phyloP scores from a whole-genome alignment of 2,113 vertebrate genomes.

The Carollia perspicillata region DNA sequence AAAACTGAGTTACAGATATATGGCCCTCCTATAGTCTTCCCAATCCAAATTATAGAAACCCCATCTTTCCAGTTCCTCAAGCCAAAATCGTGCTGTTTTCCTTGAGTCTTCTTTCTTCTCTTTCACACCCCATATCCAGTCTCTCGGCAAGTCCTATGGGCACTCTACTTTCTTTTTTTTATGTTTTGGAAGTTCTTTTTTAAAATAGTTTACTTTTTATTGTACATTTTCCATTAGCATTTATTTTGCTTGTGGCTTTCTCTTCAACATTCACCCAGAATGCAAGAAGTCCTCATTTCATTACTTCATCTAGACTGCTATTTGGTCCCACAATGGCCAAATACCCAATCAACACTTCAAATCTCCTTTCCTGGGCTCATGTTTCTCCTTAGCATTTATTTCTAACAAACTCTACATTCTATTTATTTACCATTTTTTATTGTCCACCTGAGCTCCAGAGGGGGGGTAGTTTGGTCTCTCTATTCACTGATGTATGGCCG shows the following conservation, averaged over 20 bases:
- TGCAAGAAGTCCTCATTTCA: background rate
- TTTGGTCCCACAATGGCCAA: background rate
- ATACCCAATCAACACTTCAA: background rate
- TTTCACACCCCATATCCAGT: background rate
- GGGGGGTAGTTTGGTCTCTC: background rate
- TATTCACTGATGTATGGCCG: background rate
- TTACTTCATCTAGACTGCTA: background rate
- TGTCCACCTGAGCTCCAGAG: background rate
- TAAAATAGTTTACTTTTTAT: too few species aligned
- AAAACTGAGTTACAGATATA: background rate
- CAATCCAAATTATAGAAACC: background rate
- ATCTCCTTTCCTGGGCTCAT: background rate
- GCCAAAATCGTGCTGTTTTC: background rate
- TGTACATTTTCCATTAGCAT: too few species aligned
- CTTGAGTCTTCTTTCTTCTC: background rate
- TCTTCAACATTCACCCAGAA: background rate
- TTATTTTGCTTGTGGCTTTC: background rate
- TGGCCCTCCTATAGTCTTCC: background rate
- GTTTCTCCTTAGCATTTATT: slow-evolving; percentile 4
- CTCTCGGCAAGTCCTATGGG: background rate
- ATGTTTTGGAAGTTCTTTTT: too few species aligned
- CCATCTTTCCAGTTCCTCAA: background rate
- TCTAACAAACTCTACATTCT: background rate
- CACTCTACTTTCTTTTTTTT: background rate
- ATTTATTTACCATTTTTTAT: background rate